phyloP scores from a whole-genome alignment of 2,888 invertebrate species.

The Anagyrus pseudococci region DNA sequence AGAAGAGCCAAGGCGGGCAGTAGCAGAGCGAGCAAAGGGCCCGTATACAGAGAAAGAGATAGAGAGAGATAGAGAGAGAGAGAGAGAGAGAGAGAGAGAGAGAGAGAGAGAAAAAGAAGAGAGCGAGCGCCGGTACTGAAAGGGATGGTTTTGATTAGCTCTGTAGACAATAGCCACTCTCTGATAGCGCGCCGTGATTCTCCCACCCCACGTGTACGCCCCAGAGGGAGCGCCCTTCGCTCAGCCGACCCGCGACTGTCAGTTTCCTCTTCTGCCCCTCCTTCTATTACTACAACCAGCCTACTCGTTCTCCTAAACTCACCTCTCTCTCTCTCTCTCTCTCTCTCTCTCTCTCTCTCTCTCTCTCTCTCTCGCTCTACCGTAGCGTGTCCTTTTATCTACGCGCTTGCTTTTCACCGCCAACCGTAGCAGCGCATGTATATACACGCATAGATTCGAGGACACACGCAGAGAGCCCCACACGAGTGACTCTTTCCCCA shows the following conservation, averaged over 20 bases:
- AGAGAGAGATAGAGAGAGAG: slow-evolving; percentile 5
- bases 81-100: background rate
- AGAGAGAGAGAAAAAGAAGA: slow-evolving; percentile 1
- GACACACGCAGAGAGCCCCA: too few species aligned
- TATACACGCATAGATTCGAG: too few species aligned
- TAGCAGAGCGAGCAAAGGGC: background rate
- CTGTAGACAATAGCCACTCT: slow-evolving; percentile 61
- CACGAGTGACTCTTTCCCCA: too few species aligned
- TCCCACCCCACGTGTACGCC: slow-evolving; percentile 29
- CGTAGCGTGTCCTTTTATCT: slow-evolving; percentile 39
- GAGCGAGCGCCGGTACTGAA: slow-evolving; percentile 54
- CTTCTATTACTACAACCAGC: too few species aligned
- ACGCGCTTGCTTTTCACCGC: background rate
- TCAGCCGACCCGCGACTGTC: slow-evolving; percentile 3
- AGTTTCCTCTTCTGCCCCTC: too few species aligned
- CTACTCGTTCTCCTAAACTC: too few species aligned
- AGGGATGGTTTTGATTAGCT: slow-evolving; percentile 62
- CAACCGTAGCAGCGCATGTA: too few species aligned
- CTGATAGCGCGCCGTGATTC: slow-evolving; percentile 52
- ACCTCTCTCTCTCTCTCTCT: background rate
- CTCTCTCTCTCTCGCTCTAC: slow-evolving; percentile 31
- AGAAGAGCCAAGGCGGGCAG: background rate
- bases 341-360: slow-evolving; percentile 34
- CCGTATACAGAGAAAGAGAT: slow-evolving; percentile 17
- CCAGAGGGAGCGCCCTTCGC: slow-evolving; percentile 12